Evolutionary conservation across 1,140 invertebrate species (phyloP).

Genomic region (Aphaenogaster floridana): DNA sequence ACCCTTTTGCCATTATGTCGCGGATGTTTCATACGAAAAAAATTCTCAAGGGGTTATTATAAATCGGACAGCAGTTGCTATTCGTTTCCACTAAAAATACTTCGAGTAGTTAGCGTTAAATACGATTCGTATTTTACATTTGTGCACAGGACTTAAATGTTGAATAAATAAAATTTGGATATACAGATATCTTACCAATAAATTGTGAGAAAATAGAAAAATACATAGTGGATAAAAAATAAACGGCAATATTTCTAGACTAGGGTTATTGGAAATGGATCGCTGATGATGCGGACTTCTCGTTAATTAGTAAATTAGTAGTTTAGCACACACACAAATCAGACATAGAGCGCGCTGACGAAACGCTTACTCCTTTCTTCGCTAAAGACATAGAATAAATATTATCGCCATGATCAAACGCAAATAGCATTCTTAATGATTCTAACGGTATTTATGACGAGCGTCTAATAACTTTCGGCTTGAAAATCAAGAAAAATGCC

Average conservation of each 20-base stretch:
- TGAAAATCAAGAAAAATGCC: neutral
- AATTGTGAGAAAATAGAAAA: neutral
- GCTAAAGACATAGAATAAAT: neutral
- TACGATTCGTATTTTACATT: neutral
- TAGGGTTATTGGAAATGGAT: neutral
- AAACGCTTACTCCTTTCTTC: neutral
- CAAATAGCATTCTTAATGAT: neutral
- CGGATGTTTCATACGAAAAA: constrained; percentile 20
- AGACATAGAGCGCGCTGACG: neutral
- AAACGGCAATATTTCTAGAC: neutral
- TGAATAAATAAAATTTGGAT: neutral
- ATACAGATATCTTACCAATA: neutral
- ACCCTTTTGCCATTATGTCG: constrained; percentile 17
- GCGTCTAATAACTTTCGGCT: neutral
- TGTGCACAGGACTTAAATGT: neutral
- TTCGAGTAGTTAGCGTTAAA: neutral
- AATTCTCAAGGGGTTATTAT: constrained; percentile 47
- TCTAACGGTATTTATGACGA: neutral
- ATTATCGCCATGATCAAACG: neutral
- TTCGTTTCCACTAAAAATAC: neutral
- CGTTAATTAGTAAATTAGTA: neutral
- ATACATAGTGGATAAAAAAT: neutral
- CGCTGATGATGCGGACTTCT: neutral
- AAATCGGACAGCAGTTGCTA: neutral
- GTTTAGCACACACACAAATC: neutral